Conservation (phyloP, 2,113 vertebrate species). For the Oncorhynchus kisutch region DNA sequence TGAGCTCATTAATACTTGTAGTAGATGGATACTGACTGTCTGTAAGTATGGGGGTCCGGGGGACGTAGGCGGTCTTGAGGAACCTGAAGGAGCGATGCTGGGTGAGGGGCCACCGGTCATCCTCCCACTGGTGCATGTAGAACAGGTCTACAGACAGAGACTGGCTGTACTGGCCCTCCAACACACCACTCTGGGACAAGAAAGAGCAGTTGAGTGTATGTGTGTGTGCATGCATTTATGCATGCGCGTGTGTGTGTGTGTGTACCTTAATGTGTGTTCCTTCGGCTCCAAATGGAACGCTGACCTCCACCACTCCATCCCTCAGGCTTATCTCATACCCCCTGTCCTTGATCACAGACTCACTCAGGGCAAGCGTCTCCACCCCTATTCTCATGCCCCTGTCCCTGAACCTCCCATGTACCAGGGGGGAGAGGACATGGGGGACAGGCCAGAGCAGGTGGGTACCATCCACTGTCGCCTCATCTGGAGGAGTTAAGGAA, state of each 20-base stretch:
- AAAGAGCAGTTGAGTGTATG: not conserved
- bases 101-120: slow-evolving; percentile 50
- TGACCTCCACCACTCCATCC: slow-evolving; percentile 39
- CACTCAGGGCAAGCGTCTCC: slow-evolving; percentile 25
- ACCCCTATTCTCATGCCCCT: slow-evolving; percentile 32
- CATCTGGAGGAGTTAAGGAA: slow-evolving; percentile 22
- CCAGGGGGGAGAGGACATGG: slow-evolving; percentile 29
- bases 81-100: slow-evolving; percentile 50
- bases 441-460: slow-evolving; percentile 49
- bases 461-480: slow-evolving; percentile 33
- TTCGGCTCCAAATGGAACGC: slow-evolving; percentile 33
- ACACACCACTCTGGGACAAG: slow-evolving; percentile 42
- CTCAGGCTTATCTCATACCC: slow-evolving; percentile 30
- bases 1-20: too few relatives aligned
- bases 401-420: slow-evolving; percentile 29
- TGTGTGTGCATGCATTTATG: not conserved
- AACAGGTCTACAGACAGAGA: slow-evolving; percentile 45
- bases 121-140: slow-evolving; percentile 55
- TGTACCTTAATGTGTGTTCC: slow-evolving; percentile 48
- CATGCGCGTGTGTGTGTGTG: not conserved
- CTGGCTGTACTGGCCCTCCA: slow-evolving; percentile 47
- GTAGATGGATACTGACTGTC: slow-evolving; percentile 32
- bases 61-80: slow-evolving; percentile 44
- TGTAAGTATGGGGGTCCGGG: slow-evolving; percentile 33
- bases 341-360: slow-evolving; percentile 15